phyloP scores from a whole-genome alignment of 2,113 vertebrate genomes.

The Platysternon megacephalum region DNA sequence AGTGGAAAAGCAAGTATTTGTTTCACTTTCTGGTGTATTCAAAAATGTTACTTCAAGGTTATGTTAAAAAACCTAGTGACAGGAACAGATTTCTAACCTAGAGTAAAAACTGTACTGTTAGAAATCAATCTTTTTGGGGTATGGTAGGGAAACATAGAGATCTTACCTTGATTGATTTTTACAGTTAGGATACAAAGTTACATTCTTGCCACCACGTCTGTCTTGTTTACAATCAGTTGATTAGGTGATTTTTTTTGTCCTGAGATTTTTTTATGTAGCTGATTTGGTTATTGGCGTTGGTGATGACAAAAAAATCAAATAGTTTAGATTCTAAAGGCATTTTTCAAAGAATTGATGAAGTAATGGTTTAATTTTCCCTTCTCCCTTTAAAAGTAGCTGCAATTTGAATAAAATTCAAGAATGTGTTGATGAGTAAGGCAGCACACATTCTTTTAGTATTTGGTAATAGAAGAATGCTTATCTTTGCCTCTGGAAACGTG shows the following conservation, averaged over 20 bases:
- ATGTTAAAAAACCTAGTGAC: background rate
- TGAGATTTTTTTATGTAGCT: background rate
- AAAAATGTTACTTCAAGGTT: background rate
- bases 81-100: background rate
- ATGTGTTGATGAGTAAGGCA: background rate
- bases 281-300: background rate
- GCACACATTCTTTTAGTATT: slow-evolving; percentile 29
- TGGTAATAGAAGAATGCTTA: slow-evolving; percentile 13
- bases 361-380: background rate
- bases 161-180: background rate
- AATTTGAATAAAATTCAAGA: slow-evolving; percentile 2
- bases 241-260: background rate
- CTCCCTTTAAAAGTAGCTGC: background rate
- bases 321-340: background rate
- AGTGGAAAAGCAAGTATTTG: background rate
- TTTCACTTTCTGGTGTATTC: background rate
- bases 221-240: background rate
- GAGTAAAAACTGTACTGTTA: background rate
- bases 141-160: background rate
- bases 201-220: background rate
- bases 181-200: background rate
- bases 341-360: background rate
- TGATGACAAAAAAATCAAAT: background rate
- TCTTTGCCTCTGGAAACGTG: slow-evolving; percentile 56
- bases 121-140: background rate